Conservation (phyloP, 1,140 invertebrate species). For the Notospermus geniculatus region DNA sequence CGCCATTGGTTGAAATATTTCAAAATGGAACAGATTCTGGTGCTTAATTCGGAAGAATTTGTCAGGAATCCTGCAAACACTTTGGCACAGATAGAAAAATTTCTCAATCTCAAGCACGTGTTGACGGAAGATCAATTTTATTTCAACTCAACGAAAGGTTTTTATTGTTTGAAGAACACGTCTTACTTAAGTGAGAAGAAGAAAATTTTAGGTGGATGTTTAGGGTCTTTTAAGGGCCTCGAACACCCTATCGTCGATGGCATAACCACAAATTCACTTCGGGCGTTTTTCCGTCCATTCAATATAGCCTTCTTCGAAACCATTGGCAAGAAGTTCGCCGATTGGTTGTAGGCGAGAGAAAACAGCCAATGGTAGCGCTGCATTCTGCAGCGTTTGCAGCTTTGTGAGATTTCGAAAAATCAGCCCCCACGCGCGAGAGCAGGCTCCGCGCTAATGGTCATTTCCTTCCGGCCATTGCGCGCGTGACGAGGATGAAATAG, state of each 20-base stretch:
- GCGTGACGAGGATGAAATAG: too few relatives aligned
- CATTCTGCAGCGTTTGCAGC: too few relatives aligned
- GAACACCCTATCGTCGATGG: constrained; percentile 81
- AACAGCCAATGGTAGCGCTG: too few relatives aligned
- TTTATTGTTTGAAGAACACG: constrained; percentile 55
- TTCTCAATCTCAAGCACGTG: constrained; percentile 40
- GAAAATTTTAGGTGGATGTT: constrained; percentile 58
- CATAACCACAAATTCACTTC: constrained; percentile 69
- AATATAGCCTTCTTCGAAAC: constrained; percentile 61
- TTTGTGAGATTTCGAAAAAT: too few relatives aligned
- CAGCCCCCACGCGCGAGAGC: too few relatives aligned
- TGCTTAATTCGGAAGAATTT: constrained; percentile 50
- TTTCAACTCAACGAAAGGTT: constrained; percentile 56
- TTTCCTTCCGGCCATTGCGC: too few relatives aligned
- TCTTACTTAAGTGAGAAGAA: constrained; percentile 4
- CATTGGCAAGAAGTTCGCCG: constrained; percentile 42
- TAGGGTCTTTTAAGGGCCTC: constrained; percentile 89
- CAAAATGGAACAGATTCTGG: constrained; percentile 43
- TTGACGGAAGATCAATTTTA: constrained; percentile 43
- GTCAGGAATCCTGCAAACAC: constrained; percentile 44
- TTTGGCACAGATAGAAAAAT: constrained; percentile 44
- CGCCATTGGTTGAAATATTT: constrained; percentile 47
- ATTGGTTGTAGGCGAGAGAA: too few relatives aligned
- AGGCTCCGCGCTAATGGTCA: too few relatives aligned
- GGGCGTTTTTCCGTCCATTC: constrained; percentile 85